Base-by-base conservation (phyloP, 2,888 invertebrate genomes). In the Patella ulyssiponensis region DNA sequence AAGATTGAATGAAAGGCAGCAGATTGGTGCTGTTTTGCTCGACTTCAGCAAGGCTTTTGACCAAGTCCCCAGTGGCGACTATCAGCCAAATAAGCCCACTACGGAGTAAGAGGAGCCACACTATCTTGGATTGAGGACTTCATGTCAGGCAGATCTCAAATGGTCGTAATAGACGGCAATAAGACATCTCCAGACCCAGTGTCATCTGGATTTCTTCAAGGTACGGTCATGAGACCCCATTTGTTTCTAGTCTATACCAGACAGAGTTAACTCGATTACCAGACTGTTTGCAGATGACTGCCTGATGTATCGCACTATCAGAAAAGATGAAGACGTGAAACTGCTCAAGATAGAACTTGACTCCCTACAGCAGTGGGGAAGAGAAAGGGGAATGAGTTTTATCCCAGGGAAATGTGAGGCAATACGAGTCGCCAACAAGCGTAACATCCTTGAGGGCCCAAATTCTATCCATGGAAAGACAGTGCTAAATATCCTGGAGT, bases 171-270 rank as follows among this genome's bases (percentile, higher is more conserved):
- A 2, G 75, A 80, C 44, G 80, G 80, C 15, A 64, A 74, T 0
- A 44, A n/a, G 11, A 81, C 80, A 33, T 27, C 58, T 17, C 69
- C 76, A 33, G 75, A 78, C 15, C 44, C 79, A 11, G 81, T 85
- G 0, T 76, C 75, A 52, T 81, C 81, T 15, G 79, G 84, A 20
- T 81, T 82, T 15, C 81, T 82, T 11, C 83, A 81, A 56, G 81
- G 80, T 12, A 75, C 81, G 12, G 82, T 83, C 23, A 77, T 82
- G 2, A 83, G 79, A 17, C 84, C 80, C 5, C 23, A 80, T 15
- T 76, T 85, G 23, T 85, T 84, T 76, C 77, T 83, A 4, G 3
- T 81, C 12, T 82, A 77, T 69, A 84, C 84, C 82, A 51, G 54
- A 23, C 4, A 54, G 73, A 15, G 69, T 78, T 14, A 70, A 58